Conservation (phyloP, 2,888 invertebrate species). For the Dolichopus griseipennis region DNA sequence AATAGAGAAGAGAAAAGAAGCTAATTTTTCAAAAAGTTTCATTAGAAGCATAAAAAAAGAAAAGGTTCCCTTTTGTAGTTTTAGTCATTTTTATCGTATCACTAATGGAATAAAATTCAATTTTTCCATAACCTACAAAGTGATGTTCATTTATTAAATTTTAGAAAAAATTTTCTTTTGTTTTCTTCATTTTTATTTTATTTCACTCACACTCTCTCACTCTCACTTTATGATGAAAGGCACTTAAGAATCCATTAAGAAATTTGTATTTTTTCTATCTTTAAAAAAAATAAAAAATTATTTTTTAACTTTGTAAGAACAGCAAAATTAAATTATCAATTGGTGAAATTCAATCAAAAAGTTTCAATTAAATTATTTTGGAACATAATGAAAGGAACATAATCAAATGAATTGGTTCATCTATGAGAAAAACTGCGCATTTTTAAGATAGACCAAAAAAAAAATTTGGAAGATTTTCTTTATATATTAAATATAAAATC, state of each 20-base stretch:
- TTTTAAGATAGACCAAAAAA: too few species aligned
- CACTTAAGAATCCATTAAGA: conserved; percentile 6
- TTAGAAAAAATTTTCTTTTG: background rate
- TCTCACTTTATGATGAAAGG: background rate
- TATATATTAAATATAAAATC: too few species aligned
- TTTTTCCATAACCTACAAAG: background rate
- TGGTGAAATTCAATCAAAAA: background rate
- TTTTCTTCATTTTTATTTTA: too few species aligned
- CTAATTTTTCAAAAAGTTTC: too few species aligned
- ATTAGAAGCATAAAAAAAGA: too few species aligned
- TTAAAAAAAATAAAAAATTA: too few species aligned
- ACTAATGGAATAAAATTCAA: background rate
- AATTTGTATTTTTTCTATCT: background rate
- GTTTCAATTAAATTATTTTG: background rate
- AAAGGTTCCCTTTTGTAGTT: too few species aligned
- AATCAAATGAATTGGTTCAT: background rate
- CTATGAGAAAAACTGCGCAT: background rate
- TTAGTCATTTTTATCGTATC: too few species aligned
- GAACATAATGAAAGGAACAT: background rate
- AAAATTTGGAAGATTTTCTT: too few species aligned
- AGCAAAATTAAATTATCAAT: background rate
- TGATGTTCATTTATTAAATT: background rate
- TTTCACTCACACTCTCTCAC: too few species aligned
- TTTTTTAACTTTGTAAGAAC: background rate
- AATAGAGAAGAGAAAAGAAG: too few species aligned